These are phyloP conservation scores for Brachylomia viminalis DNA, from an alignment of 2,888 invertebrate genomes.

Conservation along the genomic window DNA sequence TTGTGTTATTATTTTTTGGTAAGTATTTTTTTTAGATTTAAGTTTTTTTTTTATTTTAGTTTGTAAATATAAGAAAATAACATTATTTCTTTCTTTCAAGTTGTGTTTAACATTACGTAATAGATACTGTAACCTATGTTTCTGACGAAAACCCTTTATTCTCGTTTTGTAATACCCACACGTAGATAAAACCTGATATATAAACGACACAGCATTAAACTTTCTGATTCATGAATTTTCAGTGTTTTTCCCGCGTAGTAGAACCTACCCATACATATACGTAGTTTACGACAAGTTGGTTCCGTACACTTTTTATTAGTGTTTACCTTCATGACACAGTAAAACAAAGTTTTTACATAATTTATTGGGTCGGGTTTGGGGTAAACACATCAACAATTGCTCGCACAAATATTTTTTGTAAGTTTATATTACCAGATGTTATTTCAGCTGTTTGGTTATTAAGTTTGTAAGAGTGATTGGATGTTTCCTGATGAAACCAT, in stretches of 20 bases:
- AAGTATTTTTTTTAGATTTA: background rate
- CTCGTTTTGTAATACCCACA: background rate
- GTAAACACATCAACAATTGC: constrained; percentile 48
- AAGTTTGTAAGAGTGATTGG: constrained; percentile 22
- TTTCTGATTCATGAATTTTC: constrained; percentile 17
- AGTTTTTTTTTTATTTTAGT: background rate
- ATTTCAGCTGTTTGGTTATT: constrained; percentile 27
- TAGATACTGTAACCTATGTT: too few species aligned
- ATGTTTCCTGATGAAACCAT: background rate
- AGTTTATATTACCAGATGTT: constrained; percentile 44
- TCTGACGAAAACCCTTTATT: background rate
- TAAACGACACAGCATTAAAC: background rate
- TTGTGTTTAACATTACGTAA: background rate
- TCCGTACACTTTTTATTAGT: constrained; percentile 61
- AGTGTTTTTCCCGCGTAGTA: constrained; percentile 2
- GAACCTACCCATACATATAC: constrained; percentile 41
- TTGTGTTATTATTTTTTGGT: background rate
- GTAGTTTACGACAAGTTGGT: constrained; percentile 59
- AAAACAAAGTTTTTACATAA: constrained; percentile 63
- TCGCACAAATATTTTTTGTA: constrained; percentile 34
- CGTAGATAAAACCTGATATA: background rate
- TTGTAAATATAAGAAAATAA: background rate
- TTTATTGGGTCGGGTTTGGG: constrained; percentile 49
- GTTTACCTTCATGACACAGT: constrained; percentile 61
- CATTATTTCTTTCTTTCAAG: background rate